These are phyloP conservation scores for Leiothrix lutea DNA, from an alignment of 2,113 vertebrate genomes.

Conservation along the genomic window DNA sequence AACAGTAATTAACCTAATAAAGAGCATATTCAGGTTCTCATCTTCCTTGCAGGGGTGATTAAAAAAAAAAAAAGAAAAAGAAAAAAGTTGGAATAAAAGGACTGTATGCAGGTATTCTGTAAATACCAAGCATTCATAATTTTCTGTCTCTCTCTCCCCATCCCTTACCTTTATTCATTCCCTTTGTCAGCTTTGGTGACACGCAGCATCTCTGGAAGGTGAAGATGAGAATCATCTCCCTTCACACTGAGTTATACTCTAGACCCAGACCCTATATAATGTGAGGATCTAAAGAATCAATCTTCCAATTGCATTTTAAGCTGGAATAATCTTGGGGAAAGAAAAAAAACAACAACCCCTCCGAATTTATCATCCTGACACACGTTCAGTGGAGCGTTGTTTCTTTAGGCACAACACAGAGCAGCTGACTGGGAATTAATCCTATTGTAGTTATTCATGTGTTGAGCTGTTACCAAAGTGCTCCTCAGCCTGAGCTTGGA, in stretches of 20 bases:
- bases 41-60: background rate
- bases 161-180: conserved; percentile 13
- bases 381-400: background rate
- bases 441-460: background rate
- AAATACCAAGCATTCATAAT: background rate
- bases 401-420: conserved; percentile 22
- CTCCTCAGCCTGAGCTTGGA: background rate
- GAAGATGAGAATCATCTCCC: conserved; percentile 19
- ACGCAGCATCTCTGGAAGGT: background rate
- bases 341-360: background rate
- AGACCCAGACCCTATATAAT: conserved; percentile 9
- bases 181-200: background rate
- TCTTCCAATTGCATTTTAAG: conserved; percentile 59
- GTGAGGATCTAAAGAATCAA: conserved; percentile 44
- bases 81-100: background rate
- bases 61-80: background rate
- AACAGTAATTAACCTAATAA: conserved; percentile 48
- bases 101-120: background rate
- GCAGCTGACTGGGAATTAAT: conserved; percentile 11
- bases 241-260: conserved; percentile 36
- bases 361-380: conserved; percentile 42
- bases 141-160: background rate
- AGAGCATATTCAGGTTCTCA: background rate
- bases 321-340: background rate
- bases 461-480: background rate